Evolutionary conservation across 2,888 invertebrate genomes (phyloP).

Genomic region (Silvanus unidentatus): DNA sequence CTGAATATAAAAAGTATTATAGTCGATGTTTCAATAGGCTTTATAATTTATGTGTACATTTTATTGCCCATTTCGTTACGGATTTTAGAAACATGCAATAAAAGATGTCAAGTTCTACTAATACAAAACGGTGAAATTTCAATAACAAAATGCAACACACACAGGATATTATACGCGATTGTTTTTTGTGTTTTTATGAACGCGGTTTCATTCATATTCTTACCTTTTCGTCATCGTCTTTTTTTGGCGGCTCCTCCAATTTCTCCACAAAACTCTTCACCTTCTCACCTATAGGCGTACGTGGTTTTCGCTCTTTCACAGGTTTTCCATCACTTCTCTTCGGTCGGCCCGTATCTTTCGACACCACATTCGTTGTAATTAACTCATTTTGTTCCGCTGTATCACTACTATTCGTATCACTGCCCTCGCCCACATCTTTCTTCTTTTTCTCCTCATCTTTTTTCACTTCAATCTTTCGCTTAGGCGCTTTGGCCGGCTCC

Average conservation of each 20-base stretch:
- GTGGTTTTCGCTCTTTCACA: constrained; percentile 38
- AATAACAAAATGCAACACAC: no score
- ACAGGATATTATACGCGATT: no score
- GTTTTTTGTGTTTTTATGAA: no score
- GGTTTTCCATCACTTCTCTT: constrained; percentile 33
- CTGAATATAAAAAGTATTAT: constrained; percentile 17
- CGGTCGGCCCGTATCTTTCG: constrained; percentile 29
- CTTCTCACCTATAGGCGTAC: constrained; percentile 34
- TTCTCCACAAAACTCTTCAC: constrained; percentile 40
- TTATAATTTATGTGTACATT: no score
- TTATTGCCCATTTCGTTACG: no score
- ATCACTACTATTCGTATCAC: constrained; percentile 33
- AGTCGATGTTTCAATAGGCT: background rate
- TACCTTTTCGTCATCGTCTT: constrained; percentile 34
- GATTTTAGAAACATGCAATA: no score
- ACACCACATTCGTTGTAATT: constrained; percentile 15
- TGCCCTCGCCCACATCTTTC: constrained; percentile 24
- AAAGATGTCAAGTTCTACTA: no score
- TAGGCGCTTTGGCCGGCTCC: constrained; percentile 10
- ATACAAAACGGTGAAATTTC: no score
- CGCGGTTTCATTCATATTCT: background rate
- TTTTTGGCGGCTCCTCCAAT: constrained; percentile 29
- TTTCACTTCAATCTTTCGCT: constrained; percentile 25
- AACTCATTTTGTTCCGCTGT: constrained; percentile 33
- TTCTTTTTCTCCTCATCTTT: constrained; percentile 19